Conservation (phyloP, 2,113 vertebrate genomes). For the Rostratula benghalensis region DNA sequence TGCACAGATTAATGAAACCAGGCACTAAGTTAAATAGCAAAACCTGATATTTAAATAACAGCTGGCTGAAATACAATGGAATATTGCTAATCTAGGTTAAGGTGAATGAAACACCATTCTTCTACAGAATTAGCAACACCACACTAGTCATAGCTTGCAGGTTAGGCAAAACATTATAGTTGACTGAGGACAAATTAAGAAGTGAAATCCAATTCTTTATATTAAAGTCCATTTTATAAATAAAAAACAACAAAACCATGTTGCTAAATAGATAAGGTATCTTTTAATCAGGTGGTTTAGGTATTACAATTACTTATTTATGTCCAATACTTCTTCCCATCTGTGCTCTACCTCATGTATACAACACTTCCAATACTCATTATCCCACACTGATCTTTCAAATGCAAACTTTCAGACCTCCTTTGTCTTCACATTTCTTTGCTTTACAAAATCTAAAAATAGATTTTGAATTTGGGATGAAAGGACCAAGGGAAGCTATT, state of each 20-base stretch:
- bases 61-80: background rate
- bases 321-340: background rate
- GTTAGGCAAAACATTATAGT: background rate
- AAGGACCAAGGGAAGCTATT: background rate
- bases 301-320: background rate
- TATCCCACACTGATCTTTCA: background rate
- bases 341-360: background rate
- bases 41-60: background rate
- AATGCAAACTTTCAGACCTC: background rate
- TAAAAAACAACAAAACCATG: background rate
- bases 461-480: background rate
- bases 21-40: background rate
- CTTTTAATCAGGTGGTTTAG: background rate
- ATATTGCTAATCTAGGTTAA: background rate
- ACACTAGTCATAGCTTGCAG: background rate
- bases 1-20: background rate
- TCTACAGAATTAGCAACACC: background rate
- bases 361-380: background rate
- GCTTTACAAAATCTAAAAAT: background rate
- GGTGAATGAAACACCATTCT: background rate
- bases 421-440: background rate
- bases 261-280: background rate
- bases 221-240: background rate
- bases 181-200: background rate
- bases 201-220: background rate